Conservation (phyloP, 2,888 invertebrate genomes). For the Crossocerus cetratus region DNA sequence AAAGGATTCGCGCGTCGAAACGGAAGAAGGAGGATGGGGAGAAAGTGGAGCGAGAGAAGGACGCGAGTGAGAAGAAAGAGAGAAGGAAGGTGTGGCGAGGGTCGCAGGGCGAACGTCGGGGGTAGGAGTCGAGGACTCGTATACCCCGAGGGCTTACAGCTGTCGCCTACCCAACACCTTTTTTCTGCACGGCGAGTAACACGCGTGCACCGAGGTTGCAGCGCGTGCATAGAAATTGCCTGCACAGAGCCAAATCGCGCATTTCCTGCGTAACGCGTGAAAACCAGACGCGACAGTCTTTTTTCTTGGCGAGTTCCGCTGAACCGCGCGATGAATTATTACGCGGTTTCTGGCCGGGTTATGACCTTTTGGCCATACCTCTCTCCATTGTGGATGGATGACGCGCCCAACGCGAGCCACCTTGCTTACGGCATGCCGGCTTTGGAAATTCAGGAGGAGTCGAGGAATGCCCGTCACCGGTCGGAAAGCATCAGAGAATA, state of each 20-base stretch:
- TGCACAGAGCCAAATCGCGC: conserved; percentile 48
- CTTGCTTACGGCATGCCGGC: background rate
- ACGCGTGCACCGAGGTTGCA: conserved; percentile 47
- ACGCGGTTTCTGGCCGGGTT: conserved; percentile 25
- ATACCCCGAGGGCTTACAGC: conserved; percentile 73
- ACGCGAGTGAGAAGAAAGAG: conserved; percentile 24
- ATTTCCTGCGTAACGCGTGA: conserved; percentile 52
- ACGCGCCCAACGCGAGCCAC: too few relatives aligned
- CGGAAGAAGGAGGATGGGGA: conserved; percentile 27
- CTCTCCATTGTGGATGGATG: too few relatives aligned
- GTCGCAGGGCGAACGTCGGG: conserved; percentile 53
- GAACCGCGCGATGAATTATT: conserved; percentile 26
- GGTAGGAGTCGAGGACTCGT: conserved; percentile 71
- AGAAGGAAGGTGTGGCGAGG: conserved; percentile 54
- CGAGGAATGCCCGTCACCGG: background rate
- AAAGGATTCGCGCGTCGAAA: background rate
- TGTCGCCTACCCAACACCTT: conserved; percentile 75
- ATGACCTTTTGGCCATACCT: background rate
- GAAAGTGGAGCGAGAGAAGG: background rate
- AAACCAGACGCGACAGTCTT: conserved; percentile 31
- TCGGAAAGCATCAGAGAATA: too few relatives aligned
- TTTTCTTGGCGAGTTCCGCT: conserved; percentile 3
- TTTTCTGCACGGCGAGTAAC: conserved; percentile 49
- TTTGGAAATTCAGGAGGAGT: conserved; percentile 3
- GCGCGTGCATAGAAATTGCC: conserved; percentile 58